Evolutionary conservation across 2,888 invertebrate genomes (phyloP), one percentile per base, ranked within the genome.

Genomic region (Mimas tiliae): DNA sequence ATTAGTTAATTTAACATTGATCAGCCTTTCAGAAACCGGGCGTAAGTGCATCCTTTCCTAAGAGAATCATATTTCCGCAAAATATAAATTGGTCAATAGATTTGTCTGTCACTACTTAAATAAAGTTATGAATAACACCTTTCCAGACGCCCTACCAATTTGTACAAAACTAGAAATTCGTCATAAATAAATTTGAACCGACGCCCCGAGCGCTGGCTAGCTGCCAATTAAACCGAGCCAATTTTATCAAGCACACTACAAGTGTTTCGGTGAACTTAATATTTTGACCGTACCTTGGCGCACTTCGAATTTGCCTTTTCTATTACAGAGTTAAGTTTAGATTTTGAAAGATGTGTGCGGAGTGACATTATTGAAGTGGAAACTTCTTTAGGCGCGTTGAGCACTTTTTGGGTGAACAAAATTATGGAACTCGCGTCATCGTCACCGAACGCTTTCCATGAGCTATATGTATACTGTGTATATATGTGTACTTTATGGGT

Each of bases 201-300:
- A 64, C 42, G 62, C 64, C 50, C 27, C 33, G 38, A 62, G 65
- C 67, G 67, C 70, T 80, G 78, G 83, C 76, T 72, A 80, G 76
- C 70, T 68, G 79, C 83, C 84, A 85, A 85, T 85, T 85, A 85
- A 77, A 72, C 70, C 74, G 73, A 75, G 70, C 73, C 73, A 73
- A 72, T 70, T 70, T 77, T 73, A 79, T 75, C 71, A 74, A 75
- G 74, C 72, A 64, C 34, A 38, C 63, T 64, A 19, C 16, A 58
- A 64, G 67, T 67, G 51, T 62, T 64, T 53, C 16, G 51, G 50
- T 19, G 11, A 66, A 66, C 66, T 66, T 66, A 63, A 62, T 45
- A 53, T 51, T 53, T 42, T 33, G 34, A 65, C 55, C 48, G 53
- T 48, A 55, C 55, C 55, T 58, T 65, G 16, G 34, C 14, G 16